phyloP scores from a whole-genome alignment of 92 coral and sea anemone species.

The Heteractis magnifica region DNA sequence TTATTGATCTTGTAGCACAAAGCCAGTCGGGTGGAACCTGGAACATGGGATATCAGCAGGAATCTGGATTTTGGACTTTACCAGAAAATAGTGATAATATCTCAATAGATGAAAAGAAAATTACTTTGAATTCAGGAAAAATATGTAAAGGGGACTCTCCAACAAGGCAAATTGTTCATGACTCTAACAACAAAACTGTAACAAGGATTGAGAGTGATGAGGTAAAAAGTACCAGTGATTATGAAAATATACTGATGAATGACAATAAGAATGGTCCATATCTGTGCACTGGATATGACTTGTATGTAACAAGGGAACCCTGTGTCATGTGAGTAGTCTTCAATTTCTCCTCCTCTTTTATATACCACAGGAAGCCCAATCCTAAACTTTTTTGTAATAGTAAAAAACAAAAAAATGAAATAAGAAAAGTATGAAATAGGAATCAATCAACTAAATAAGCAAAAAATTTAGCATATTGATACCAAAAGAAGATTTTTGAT shows the following conservation, averaged over 20 bases:
- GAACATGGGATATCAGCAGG: constrained; percentile 50
- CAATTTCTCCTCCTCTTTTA: background rate
- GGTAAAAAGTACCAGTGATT: background rate
- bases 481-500: too few species aligned
- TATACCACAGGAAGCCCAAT: background rate
- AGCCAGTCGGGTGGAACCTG: constrained; percentile 87
- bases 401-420: too few species aligned
- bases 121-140: background rate
- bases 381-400: background rate
- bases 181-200: background rate
- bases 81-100: background rate
- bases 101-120: background rate
- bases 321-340: constrained; percentile 81
- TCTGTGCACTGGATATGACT: constrained; percentile 95
- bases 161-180: background rate
- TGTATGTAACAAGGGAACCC: constrained; percentile 91
- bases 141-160: background rate
- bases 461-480: too few species aligned
- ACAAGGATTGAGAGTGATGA: constrained; percentile 1
- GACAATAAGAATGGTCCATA: constrained; percentile 48
- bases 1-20: constrained; percentile 85
- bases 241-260: background rate
- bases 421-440: too few species aligned
- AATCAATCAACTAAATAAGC: too few species aligned
- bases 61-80: constrained; percentile 51